Evolutionary conservation across 2,797 vertebrate genomes (phyloP), one percentile per base, ranked within the genome.

Genomic region (Oreochromis mossambicus): DNA sequence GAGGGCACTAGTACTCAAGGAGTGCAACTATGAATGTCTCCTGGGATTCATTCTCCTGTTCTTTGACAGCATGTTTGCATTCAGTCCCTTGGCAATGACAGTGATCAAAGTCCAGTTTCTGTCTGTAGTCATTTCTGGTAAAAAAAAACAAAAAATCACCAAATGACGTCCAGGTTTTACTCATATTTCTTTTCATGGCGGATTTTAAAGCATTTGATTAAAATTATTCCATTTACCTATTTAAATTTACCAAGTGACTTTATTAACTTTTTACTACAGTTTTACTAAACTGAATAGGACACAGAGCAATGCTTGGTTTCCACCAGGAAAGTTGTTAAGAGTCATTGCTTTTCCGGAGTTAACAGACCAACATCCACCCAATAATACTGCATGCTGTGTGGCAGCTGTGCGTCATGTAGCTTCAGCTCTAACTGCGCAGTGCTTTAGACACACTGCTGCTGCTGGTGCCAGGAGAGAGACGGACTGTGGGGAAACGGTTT

Each of bases 1-100:
- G 92, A 88, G 83, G 90, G 87, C 32, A 80, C n/a, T 89, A 14
- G 78, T 80, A 84, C 15, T 83, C 68, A 89, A 87, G 50, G 24
- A 32, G 87, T 46, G 54, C 38, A n/a, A 21, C 24, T 7, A 1
- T 73, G 15, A 32, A 6, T 5, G 43, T n/a, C 58, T 76, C 14
- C 56, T 2, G 17, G 61, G 41, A 50, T 15, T 15, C 46, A 32
- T 50, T 75, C 6, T 75, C 43, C 0, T 29, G 14, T 29, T 73
- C 68, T 48, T 26, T 46, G 41, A 46, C 24, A 48, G 50, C 32
- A 38, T 51, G 4, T 76, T 61, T 81, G 29, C 24, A 52, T 21
- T 43, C 7, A 56, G 58, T 80, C 63, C 46, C 7, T 63, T n/a
- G 6, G 21, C 17, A 79, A 46, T 48, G 36, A 21, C 6, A 13